Percentiles rank a stretch among this genome's conserved stretches.
Conservation (phyloP, 2,113 vertebrate genomes). For the Anguilla rostrata region DNA sequence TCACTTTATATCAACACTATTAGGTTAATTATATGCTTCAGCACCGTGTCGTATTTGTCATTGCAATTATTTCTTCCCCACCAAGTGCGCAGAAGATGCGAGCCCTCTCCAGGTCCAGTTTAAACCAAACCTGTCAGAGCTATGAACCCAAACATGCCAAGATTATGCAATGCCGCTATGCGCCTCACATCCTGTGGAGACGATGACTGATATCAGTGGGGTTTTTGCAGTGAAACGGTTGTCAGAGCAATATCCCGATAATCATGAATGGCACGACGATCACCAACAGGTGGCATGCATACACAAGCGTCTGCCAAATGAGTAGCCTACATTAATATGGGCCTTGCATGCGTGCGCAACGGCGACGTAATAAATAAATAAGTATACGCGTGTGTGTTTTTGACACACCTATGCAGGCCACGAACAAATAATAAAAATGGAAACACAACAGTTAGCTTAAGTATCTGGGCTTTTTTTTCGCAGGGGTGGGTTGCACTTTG, state of each 20-base stretch:
- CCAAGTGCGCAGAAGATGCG: neutral
- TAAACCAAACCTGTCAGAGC: neutral
- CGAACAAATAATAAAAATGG: no score
- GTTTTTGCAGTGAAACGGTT: neutral
- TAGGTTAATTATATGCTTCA: neutral
- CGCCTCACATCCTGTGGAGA: neutral
- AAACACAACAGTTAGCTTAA: no score
- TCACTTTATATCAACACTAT: no score
- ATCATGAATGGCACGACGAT: neutral
- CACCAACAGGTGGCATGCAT: neutral
- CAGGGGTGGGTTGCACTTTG: no score
- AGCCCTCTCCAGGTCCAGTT: neutral
- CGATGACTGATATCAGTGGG: neutral
- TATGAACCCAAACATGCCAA: neutral
- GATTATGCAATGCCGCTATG: neutral
- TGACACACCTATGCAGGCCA: no score
- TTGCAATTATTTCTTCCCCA: neutral
- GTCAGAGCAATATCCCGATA: neutral
- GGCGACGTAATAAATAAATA: no score
- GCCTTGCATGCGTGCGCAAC: no score
- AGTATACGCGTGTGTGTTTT: no score
- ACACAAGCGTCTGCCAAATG: neutral
- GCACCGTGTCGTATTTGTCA: neutral
- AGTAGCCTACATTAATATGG: neutral
- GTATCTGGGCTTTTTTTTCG: no score